These are phyloP conservation scores for Cydia strobilella DNA, from an alignment of 1,140 invertebrate genomes.

Conservation along the genomic window DNA sequence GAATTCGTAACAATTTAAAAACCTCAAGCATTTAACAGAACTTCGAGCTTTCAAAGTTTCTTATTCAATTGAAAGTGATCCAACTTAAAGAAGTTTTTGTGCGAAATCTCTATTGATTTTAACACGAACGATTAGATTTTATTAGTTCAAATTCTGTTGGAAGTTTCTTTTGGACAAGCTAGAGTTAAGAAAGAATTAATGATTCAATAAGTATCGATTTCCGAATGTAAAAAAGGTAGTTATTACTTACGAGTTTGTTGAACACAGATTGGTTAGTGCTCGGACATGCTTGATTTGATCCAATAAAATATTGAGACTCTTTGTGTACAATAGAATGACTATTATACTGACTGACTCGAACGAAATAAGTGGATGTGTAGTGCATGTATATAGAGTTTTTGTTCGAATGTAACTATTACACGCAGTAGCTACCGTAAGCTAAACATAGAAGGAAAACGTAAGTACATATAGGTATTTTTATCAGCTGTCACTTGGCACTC, in stretches of 20 bases:
- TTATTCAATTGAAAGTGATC: conserved; percentile 31
- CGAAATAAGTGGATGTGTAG: too few species aligned
- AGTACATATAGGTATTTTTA: too few species aligned
- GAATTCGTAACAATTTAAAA: conserved; percentile 30
- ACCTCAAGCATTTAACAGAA: conserved; percentile 29
- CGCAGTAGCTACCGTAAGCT: too few species aligned
- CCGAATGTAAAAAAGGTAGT: not conserved
- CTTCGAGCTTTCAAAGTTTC: conserved; percentile 23
- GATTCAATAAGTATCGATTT: conserved; percentile 4
- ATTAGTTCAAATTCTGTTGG: conserved; percentile 20
- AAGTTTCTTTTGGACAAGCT: conserved; percentile 10
- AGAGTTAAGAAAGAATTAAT: not conserved
- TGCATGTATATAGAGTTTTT: not conserved
- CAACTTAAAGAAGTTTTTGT: conserved; percentile 30
- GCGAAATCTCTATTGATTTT: conserved; percentile 32
- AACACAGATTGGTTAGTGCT: too few species aligned
- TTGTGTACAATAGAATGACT: too few species aligned
- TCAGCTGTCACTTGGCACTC: too few species aligned
- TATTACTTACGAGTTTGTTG: too few species aligned
- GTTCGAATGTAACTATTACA: not conserved
- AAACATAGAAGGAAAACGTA: too few species aligned
- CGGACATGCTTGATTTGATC: too few species aligned
- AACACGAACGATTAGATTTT: conserved; percentile 30
- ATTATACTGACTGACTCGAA: too few species aligned
- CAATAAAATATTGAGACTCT: too few species aligned